Base-by-base conservation (phyloP, 2,888 invertebrate species). In the Habroteleia sp. region DNA sequence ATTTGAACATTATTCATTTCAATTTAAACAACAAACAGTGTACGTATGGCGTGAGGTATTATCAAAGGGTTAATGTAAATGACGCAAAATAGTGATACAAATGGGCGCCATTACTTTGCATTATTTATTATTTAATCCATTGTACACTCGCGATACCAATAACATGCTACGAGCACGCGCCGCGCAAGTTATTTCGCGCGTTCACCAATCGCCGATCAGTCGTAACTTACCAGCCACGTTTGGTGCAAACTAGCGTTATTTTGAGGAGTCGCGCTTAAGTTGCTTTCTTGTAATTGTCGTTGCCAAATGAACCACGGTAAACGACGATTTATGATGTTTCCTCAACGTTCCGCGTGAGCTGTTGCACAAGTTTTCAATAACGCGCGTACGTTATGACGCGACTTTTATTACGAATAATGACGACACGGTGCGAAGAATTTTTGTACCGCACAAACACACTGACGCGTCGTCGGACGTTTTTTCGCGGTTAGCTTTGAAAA, bases 91-190 rank as follows among this genome's bases (percentile, higher is more conserved):
- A 5, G 68, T 27, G 23, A 23, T 48, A 41, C 41, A 10, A 23
- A 35, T 11, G 65, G 23, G 27, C 33, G 52, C 46, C 42, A 20
- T 27, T 29, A 52, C 44, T 58, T 73, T 73, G 66, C 60, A 74
- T 74, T 62, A 74, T 74, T 68, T 56, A 68, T 74, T 50, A 48
- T 74, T 54, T 37, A 33, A 62, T 39, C 56, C 37, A 71, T 62
- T 54, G 58, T 54, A 52, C 46, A 62, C 54, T 46, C 66, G 52
- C 46, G 48, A 65, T 58, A 68, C 42, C 58, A 48, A 14, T 17
- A 60, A 27, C 44, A 25, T 44, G 23, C 52, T 46, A 29, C 13
- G 20, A 46, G 20, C 37, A 25, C 33, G 14, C 48, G 56, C 60
- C 56, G 44, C 65, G 31, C 58, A 71, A 63, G 48, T 27, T 46